These are phyloP conservation scores for Clivina fossor DNA, from an alignment of 2,888 invertebrate genomes.

Conservation along the genomic window DNA sequence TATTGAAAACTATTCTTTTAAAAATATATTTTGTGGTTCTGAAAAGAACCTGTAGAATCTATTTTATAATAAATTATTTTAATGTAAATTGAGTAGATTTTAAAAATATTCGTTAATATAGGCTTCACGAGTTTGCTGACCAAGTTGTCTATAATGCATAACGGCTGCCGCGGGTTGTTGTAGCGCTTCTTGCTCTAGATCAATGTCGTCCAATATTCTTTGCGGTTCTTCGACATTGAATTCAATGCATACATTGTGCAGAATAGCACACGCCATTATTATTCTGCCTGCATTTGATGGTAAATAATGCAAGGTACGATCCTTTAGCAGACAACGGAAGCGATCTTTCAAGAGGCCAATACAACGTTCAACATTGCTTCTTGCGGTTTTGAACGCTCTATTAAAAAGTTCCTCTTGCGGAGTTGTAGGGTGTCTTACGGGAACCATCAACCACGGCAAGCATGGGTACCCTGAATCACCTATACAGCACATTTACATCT, in stretches of 20 bases:
- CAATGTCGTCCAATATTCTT: neutral
- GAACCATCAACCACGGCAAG: constrained; percentile 35
- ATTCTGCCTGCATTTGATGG: constrained; percentile 19
- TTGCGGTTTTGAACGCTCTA: constrained; percentile 31
- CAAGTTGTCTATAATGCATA: constrained; percentile 5
- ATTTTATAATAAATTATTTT: no score
- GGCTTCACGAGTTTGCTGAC: neutral
- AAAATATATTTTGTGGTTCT: no score
- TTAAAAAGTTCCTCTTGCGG: constrained; percentile 36
- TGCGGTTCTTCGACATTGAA: constrained; percentile 13
- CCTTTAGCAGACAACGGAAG: constrained; percentile 28
- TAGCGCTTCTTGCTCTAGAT: neutral
- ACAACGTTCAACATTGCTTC: constrained; percentile 37
- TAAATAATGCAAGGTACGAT: constrained; percentile 16
- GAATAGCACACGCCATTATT: constrained; percentile 21
- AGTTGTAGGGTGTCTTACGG: constrained; percentile 37
- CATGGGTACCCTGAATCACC: constrained; percentile 37
- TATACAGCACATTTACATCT: constrained; percentile 3
- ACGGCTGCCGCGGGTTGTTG: neutral
- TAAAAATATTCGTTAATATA: constrained; percentile 1
- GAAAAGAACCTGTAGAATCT: no score
- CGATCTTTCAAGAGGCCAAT: constrained; percentile 38
- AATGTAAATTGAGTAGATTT: no score
- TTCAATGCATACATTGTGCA: constrained; percentile 26
- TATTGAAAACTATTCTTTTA: no score